Conservation (phyloP, 2,113 vertebrate genomes). For the Dromas ardeola region DNA sequence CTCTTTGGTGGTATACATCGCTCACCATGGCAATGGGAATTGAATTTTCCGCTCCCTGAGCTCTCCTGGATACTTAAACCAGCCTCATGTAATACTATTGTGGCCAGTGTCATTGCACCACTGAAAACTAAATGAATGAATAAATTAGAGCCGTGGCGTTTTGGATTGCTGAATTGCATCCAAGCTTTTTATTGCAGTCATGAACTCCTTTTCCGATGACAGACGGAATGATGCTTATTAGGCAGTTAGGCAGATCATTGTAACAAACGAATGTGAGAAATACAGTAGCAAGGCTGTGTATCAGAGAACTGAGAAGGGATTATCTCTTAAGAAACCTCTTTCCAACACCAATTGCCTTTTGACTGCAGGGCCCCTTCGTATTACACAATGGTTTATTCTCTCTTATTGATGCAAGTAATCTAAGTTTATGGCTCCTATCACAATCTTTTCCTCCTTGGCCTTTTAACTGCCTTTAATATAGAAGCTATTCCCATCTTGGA, state of each 20-base stretch:
- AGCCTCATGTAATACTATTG: slow-evolving; percentile 62
- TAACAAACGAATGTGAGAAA: not conserved
- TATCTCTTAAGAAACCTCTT: slow-evolving; percentile 51
- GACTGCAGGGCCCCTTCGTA: slow-evolving; percentile 9
- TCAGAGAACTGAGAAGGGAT: slow-evolving; percentile 34
- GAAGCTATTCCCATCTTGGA: not conserved
- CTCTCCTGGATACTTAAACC: slow-evolving; percentile 60
- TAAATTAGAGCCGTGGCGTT: slow-evolving; percentile 62
- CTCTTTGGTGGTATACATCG: not conserved
- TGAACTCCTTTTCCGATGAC: slow-evolving; percentile 20
- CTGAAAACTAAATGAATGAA: slow-evolving; percentile 73
- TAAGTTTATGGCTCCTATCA: slow-evolving; percentile 49
- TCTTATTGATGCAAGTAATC: slow-evolving; percentile 55
- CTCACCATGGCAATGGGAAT: slow-evolving; percentile 76
- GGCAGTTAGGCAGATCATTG: slow-evolving; percentile 7
- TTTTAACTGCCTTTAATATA: slow-evolving; percentile 32
- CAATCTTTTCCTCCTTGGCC: slow-evolving; percentile 30
- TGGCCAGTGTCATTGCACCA: slow-evolving; percentile 54
- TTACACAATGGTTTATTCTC: slow-evolving; percentile 58
- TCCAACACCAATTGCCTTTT: slow-evolving; percentile 46
- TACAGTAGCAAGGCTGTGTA: not conserved
- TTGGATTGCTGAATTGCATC: slow-evolving; percentile 66
- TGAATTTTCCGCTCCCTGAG: slow-evolving; percentile 68
- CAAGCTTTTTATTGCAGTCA: slow-evolving; percentile 47
- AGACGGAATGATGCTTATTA: slow-evolving; percentile 17